Evolutionary conservation across 2,113 vertebrate genomes (phyloP).

Genomic region (Onychostoma macrolepis): DNA sequence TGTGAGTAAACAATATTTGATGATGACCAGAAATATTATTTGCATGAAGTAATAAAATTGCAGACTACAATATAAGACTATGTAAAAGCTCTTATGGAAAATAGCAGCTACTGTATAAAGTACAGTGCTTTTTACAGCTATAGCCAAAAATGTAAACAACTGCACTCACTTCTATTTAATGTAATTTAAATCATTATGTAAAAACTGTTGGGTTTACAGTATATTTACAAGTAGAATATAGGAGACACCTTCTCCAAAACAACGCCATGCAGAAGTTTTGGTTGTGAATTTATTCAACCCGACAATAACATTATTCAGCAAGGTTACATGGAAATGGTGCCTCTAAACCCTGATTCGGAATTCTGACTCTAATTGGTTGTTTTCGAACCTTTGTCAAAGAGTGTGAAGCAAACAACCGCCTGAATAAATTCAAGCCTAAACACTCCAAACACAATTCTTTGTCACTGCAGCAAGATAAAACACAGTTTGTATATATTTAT

Average conservation of each 20-base stretch:
- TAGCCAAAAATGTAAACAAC: background rate
- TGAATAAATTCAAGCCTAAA: background rate
- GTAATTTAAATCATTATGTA: background rate
- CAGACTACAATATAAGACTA: background rate
- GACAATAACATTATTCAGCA: slow-evolving; percentile 36
- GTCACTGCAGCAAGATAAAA: background rate
- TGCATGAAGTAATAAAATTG: background rate
- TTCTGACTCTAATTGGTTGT: slow-evolving; percentile 50
- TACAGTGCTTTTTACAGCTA: background rate
- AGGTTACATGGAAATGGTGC: slow-evolving; percentile 27
- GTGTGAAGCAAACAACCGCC: background rate
- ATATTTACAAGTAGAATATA: slow-evolving; percentile 9
- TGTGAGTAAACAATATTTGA: background rate
- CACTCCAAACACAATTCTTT: slow-evolving; percentile 44
- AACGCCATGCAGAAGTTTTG: background rate
- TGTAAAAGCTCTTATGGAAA: background rate
- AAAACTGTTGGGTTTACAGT: background rate
- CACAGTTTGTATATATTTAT: background rate
- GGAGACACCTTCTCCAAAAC: background rate
- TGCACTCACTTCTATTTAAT: background rate
- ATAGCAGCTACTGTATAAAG: background rate
- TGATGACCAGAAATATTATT: background rate
- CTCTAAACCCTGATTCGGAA: slow-evolving; percentile 39
- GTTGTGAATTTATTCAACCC: slow-evolving; percentile 34
- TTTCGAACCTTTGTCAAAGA: slow-evolving; percentile 39